phyloP scores from a whole-genome alignment of 2,888 invertebrate species.

The Resseliella maxima region DNA sequence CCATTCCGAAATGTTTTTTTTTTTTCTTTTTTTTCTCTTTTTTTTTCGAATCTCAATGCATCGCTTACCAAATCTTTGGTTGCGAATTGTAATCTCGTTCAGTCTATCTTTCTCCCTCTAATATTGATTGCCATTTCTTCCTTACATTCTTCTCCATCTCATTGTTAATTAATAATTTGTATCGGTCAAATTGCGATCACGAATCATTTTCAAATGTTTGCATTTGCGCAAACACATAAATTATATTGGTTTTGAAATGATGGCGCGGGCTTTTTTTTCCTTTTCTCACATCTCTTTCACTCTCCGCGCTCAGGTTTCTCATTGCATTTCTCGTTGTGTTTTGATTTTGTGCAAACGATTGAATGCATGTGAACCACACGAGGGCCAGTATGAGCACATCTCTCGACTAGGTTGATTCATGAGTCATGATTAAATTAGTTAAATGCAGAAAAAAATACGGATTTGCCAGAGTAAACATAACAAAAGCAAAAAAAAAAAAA shows the following conservation, averaged over 20 bases:
- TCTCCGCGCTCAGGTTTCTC: neutral
- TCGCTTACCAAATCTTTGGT: too few relatives aligned
- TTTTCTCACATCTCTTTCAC: too few relatives aligned
- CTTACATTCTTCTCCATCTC: neutral
- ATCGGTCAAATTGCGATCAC: constrained; percentile 48
- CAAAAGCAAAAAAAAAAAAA: too few relatives aligned
- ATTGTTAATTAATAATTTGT: constrained; percentile 46
- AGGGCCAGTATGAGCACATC: neutral
- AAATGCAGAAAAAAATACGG: too few relatives aligned
- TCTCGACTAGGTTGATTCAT: neutral
- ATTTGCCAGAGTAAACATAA: too few relatives aligned
- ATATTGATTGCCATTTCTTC: neutral
- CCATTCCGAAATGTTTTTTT: too few relatives aligned
- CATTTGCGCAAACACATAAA: constrained; percentile 49
- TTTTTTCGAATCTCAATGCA: too few relatives aligned
- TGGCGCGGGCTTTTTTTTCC: neutral
- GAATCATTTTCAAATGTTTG: constrained; percentile 51
- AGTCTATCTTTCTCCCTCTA: neutral
- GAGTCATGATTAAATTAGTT: neutral
- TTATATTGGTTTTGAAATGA: neutral
- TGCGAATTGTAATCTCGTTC: neutral
- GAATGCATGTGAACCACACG: neutral
- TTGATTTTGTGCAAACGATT: neutral
- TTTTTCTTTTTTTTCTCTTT: too few relatives aligned
- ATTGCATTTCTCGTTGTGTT: neutral